Conservation (phyloP, 1,140 invertebrate genomes). For the Drosophila albomicans region DNA sequence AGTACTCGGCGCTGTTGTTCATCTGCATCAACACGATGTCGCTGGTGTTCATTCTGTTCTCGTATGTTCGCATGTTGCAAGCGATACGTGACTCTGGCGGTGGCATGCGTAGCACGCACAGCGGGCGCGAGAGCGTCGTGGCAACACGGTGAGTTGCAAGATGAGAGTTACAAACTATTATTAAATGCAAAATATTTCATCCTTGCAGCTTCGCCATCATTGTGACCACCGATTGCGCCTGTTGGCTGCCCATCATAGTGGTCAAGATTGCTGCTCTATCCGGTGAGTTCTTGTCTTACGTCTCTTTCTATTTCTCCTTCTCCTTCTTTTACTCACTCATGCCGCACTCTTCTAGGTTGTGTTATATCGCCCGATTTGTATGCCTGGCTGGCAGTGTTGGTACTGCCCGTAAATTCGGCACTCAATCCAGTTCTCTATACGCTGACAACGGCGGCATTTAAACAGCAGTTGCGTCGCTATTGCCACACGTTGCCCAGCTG, state of each 20-base stretch:
- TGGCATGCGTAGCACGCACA: slow-evolving; percentile 86
- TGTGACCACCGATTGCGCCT: slow-evolving; percentile 88
- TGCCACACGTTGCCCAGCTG: slow-evolving; percentile 75
- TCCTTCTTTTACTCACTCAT: background rate
- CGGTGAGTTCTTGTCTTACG: slow-evolving; percentile 72
- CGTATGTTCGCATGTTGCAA: slow-evolving; percentile 87
- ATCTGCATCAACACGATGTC: slow-evolving; percentile 87
- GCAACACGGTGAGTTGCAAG: slow-evolving; percentile 68
- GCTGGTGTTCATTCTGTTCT: slow-evolving; percentile 87
- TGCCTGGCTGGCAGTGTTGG: slow-evolving; percentile 89
- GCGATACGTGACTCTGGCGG: slow-evolving; percentile 86
- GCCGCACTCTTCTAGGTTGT: slow-evolving; percentile 72
- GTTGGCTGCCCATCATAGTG: slow-evolving; percentile 88
- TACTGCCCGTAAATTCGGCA: slow-evolving; percentile 90
- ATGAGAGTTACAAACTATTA: background rate
- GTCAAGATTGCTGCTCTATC: slow-evolving; percentile 87
- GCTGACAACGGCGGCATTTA: slow-evolving; percentile 87
- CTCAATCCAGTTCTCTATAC: slow-evolving; percentile 90
- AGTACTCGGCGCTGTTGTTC: slow-evolving; percentile 88
- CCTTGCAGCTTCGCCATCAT: slow-evolving; percentile 86
- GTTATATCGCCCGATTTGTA: slow-evolving; percentile 86
- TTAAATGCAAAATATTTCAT: background rate
- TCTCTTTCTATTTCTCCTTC: background rate
- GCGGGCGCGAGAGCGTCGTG: slow-evolving; percentile 86
- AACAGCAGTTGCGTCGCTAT: slow-evolving; percentile 85